Evolutionary conservation across 2,113 vertebrate genomes (phyloP).

Genomic region (Chrysochloris asiatica): DNA sequence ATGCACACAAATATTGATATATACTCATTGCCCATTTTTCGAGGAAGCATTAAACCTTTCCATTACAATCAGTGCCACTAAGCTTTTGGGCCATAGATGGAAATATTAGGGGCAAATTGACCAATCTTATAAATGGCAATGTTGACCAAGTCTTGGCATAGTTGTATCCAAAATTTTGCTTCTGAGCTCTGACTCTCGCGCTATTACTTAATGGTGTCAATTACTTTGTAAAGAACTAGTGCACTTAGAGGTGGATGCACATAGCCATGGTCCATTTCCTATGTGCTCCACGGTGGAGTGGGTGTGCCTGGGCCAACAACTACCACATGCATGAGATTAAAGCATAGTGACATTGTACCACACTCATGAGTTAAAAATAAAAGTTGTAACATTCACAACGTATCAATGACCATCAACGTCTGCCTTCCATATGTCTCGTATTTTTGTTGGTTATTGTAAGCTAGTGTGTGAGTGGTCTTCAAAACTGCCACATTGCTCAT

Average conservation of each 20-base stretch:
- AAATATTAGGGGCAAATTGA: constrained; percentile 11
- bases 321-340: not conserved
- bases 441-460: constrained; percentile 14
- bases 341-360: not conserved
- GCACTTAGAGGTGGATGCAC: not conserved
- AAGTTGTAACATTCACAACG: not conserved
- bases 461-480: not conserved
- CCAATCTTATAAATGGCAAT: not conserved
- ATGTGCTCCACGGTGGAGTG: not conserved
- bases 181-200: not conserved
- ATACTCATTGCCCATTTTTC: not conserved
- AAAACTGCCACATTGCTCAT: not conserved
- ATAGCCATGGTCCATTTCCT: not conserved
- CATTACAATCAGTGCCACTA: not conserved
- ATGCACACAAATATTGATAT: not conserved
- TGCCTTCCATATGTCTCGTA: not conserved
- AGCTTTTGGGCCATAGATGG: not conserved
- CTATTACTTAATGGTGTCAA: not conserved
- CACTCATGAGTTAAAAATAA: constrained; percentile 18
- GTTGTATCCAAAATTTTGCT: not conserved
- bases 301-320: not conserved
- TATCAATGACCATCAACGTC: not conserved
- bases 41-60: not conserved
- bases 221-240: not conserved
- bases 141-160: not conserved